Evolutionary conservation across 2,113 vertebrate species (phyloP).

Genomic region (Passer montanus): DNA sequence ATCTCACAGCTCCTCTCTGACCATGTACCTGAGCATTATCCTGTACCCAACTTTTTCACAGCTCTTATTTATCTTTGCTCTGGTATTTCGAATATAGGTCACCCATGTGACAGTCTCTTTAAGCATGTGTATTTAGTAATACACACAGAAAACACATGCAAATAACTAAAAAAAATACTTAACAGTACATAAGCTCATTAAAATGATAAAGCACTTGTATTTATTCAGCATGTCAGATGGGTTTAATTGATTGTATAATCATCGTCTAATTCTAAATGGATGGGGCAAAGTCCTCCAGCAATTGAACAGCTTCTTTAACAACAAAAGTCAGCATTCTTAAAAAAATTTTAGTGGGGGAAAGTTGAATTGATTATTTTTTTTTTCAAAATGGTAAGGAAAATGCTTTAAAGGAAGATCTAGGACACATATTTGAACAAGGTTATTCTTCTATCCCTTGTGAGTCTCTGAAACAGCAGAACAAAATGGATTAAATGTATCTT

Average conservation of each 20-base stretch:
- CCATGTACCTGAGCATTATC: not conserved
- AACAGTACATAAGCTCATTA: slow-evolving; percentile 50
- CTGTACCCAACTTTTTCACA: not conserved
- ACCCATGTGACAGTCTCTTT: not conserved
- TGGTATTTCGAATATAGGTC: slow-evolving; percentile 39
- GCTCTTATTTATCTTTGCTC: not conserved
- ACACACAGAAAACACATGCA: slow-evolving; percentile 40
- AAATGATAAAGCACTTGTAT: slow-evolving; percentile 59
- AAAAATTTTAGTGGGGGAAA: not conserved
- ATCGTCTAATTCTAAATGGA: slow-evolving; percentile 49
- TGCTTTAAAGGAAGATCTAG: slow-evolving; percentile 9
- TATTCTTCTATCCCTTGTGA: not conserved
- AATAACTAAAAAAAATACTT: slow-evolving; percentile 42
- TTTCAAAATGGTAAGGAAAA: not conserved
- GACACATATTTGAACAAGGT: slow-evolving; percentile 1
- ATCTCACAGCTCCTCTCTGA: not conserved
- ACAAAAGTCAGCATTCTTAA: not conserved
- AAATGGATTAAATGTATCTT: slow-evolving; percentile 12
- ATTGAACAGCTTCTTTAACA: slow-evolving; percentile 39
- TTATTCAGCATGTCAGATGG: slow-evolving; percentile 66
- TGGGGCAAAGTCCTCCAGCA: slow-evolving; percentile 45
- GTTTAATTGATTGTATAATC: slow-evolving; percentile 69
- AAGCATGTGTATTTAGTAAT: slow-evolving; percentile 30
- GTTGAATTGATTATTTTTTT: not conserved
- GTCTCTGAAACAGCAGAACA: not conserved